phyloP scores from a whole-genome alignment of 2,888 invertebrate genomes.

The Camponotus fellah region DNA sequence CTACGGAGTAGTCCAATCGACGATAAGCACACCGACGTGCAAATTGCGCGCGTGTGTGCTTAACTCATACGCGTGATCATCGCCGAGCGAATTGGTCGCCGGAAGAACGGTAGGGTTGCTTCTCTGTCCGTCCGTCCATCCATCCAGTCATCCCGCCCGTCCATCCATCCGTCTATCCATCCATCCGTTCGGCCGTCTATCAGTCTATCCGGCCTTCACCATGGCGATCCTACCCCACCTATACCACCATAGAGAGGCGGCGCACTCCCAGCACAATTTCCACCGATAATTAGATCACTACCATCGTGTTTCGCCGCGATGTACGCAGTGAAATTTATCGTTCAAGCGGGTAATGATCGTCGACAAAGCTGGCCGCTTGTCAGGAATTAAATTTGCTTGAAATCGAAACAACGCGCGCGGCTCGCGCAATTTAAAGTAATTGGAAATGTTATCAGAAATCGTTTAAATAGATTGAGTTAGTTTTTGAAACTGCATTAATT shows the following conservation, averaged over 20 bases:
- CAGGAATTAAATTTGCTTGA: conserved; percentile 51
- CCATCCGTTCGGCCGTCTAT: conserved; percentile 55
- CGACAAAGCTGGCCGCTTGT: conserved; percentile 51
- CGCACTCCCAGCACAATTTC: conserved; percentile 74
- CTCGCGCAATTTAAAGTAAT: conserved; percentile 12
- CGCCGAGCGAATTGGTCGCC: conserved; percentile 67
- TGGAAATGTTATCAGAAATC: neutral
- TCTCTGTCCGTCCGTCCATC: conserved; percentile 58
- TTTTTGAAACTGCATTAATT: conserved; percentile 11
- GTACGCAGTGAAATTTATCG: conserved; percentile 72
- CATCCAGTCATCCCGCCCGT: conserved; percentile 46
- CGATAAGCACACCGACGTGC: conserved; percentile 58
- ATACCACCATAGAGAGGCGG: conserved; percentile 54
- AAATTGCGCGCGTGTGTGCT: conserved; percentile 49
- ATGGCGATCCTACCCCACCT: conserved; percentile 39
- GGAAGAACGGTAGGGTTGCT: conserved; percentile 66
- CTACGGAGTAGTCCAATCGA: conserved; percentile 58
- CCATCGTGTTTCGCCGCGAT: conserved; percentile 70
- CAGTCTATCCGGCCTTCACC: conserved; percentile 60
- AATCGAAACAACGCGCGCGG: conserved; percentile 35
- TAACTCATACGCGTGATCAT: conserved; percentile 65
- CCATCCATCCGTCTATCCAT: conserved; percentile 53
- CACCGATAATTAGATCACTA: conserved; percentile 76
- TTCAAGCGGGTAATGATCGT: conserved; percentile 44
- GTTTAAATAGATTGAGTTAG: neutral